Conservation (phyloP, 2,888 invertebrate genomes). For the Dasypolia templi region DNA sequence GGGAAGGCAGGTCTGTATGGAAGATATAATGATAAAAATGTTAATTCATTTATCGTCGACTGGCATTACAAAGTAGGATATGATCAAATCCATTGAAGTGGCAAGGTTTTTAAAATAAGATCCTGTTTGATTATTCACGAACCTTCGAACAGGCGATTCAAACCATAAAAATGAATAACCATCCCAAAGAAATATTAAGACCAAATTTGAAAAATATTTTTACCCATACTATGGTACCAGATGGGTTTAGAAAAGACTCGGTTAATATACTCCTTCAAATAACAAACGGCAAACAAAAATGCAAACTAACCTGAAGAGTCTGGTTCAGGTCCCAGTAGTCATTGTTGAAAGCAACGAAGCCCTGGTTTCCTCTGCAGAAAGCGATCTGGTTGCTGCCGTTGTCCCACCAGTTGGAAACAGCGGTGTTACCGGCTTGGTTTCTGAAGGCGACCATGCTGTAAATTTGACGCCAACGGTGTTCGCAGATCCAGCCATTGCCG, state of each 20-base stretch:
- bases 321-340: slow-evolving; percentile 91
- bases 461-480: slow-evolving; percentile 96
- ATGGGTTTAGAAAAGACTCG: too few relatives aligned
- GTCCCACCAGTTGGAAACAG: slow-evolving; percentile 94
- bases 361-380: slow-evolving; percentile 94
- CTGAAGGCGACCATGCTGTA: slow-evolving; percentile 95
- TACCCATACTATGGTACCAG: too few relatives aligned
- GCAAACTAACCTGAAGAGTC: slow-evolving; percentile 88
- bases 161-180: too few relatives aligned
- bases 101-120: neutral
- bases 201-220: too few relatives aligned
- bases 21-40: neutral
- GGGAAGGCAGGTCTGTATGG: slow-evolving; percentile 92
- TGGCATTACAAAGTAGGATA: too few relatives aligned
- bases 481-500: slow-evolving; percentile 94
- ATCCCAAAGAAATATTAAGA: too few relatives aligned
- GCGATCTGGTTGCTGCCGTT: slow-evolving; percentile 95
- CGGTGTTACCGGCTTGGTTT: slow-evolving; percentile 91
- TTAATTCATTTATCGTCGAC: neutral
- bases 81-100: neutral
- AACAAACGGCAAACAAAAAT: neutral
- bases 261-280: too few relatives aligned
- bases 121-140: too few relatives aligned
- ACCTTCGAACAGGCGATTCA: too few relatives aligned
- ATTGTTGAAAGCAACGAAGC: slow-evolving; percentile 94